Percentiles rank a stretch among this genome's conserved stretches.
phyloP scores from a whole-genome alignment of 1,140 invertebrate genomes.

The Drosophila arawakana region DNA sequence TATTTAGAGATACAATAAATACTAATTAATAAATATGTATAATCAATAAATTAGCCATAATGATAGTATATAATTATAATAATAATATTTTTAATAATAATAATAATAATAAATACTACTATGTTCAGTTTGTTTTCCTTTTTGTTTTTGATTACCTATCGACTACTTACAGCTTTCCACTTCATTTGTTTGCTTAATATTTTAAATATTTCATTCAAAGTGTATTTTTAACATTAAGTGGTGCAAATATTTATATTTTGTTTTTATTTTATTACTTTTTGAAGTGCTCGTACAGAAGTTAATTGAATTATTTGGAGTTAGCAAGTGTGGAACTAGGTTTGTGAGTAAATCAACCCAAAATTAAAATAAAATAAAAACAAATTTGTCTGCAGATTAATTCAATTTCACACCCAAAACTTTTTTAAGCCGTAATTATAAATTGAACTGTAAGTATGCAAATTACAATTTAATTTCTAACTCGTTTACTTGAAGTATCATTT shows the following conservation, averaged over 20 bases:
- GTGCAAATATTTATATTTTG: constrained; percentile 56
- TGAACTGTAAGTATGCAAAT: constrained; percentile 21
- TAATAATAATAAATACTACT: constrained; percentile 66
- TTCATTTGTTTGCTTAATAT: background rate
- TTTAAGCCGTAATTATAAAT: constrained; percentile 15
- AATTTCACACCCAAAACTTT: background rate
- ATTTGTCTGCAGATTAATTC: background rate
- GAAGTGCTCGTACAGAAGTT: constrained; percentile 20
- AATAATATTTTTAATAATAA: constrained; percentile 4
- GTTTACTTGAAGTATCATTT: constrained; percentile 56
- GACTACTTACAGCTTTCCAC: constrained; percentile 51
- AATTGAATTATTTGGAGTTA: background rate
- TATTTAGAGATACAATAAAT: constrained; percentile 75
- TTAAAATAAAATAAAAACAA: background rate
- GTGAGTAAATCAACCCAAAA: background rate
- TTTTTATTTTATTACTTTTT: constrained; percentile 18
- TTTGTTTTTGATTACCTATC: constrained; percentile 44
- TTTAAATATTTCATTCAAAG: constrained; percentile 27
- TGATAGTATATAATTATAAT: constrained; percentile 38
- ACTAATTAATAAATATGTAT: constrained; percentile 70
- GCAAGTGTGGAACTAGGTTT: background rate
- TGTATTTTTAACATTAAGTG: constrained; percentile 43
- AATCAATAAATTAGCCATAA: constrained; percentile 75
- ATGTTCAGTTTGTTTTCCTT: constrained; percentile 64
- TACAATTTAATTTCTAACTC: constrained; percentile 24